Conservation (phyloP, 2,113 vertebrate species). For the Ptyas mucosa region DNA sequence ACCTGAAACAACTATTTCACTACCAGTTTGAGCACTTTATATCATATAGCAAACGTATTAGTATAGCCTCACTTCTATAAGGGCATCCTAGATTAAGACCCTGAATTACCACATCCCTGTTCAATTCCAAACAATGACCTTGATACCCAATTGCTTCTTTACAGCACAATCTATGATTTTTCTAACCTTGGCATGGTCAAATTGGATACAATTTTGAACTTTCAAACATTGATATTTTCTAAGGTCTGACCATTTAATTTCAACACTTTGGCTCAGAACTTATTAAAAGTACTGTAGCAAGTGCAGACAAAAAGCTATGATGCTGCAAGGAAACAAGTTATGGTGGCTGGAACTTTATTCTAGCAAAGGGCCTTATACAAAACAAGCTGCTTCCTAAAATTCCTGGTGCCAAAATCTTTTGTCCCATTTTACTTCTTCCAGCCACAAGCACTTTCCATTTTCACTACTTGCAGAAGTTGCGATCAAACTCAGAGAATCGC, state of each 20-base stretch:
- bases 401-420: neutral
- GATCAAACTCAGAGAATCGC: neutral
- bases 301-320: neutral
- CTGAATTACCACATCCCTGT: conserved; percentile 6
- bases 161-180: neutral
- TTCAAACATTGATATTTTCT: neutral
- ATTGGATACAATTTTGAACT: neutral
- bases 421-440: neutral
- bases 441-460: neutral
- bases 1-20: conserved; percentile 31
- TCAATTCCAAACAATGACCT: neutral
- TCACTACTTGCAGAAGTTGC: neutral
- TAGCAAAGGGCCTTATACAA: neutral
- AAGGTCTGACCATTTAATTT: neutral
- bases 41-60: conserved; percentile 42
- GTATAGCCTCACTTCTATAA: conserved; percentile 12
- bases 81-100: neutral
- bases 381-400: neutral
- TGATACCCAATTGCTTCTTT: neutral
- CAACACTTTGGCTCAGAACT: neutral
- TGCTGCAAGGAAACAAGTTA: neutral
- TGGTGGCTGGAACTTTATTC: neutral
- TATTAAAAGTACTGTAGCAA: neutral
- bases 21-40: conserved; percentile 28
- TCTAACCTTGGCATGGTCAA: neutral